A percentile compares a stretch with the other conserved stretches of the same genome.
These are phyloP conservation scores for Erinaceus europaeus DNA, from an alignment of 2,113 vertebrate genomes.

Conservation along the genomic window DNA sequence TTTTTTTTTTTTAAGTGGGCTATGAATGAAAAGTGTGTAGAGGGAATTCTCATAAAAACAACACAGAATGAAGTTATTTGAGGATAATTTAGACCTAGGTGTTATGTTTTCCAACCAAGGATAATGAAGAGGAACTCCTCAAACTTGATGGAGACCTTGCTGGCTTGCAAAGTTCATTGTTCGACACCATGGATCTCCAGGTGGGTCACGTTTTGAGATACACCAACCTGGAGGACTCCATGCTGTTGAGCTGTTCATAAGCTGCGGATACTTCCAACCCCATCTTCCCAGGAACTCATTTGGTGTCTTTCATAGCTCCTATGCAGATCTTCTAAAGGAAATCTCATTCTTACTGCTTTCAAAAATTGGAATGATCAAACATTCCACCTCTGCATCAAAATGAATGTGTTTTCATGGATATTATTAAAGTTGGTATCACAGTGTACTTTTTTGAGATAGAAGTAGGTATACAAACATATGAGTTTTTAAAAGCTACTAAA, in stretches of 20 bases:
- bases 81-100: not conserved
- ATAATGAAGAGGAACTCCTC: slow-evolving; percentile 75
- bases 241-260: slow-evolving; percentile 86
- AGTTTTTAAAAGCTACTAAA: slow-evolving; percentile 1
- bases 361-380: not conserved
- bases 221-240: slow-evolving; percentile 89
- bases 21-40: not conserved
- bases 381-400: not conserved
- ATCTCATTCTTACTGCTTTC: not conserved
- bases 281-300: slow-evolving; percentile 50
- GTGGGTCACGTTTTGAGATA: slow-evolving; percentile 85
- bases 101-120: not conserved
- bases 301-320: slow-evolving; percentile 35
- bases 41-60: not conserved
- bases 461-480: not conserved
- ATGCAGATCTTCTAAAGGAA: not conserved
- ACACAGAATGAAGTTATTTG: not conserved
- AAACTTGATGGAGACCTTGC: slow-evolving; percentile 59
- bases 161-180: slow-evolving; percentile 81
- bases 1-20: too few relatives aligned
- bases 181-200: slow-evolving; percentile 89
- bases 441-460: not conserved
- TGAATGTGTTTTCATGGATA: not conserved
- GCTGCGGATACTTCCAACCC: slow-evolving; percentile 73
- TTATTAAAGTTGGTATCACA: not conserved